Evolutionary conservation across 2,888 invertebrate genomes (phyloP).

Genomic region (Tridacna gigas): DNA sequence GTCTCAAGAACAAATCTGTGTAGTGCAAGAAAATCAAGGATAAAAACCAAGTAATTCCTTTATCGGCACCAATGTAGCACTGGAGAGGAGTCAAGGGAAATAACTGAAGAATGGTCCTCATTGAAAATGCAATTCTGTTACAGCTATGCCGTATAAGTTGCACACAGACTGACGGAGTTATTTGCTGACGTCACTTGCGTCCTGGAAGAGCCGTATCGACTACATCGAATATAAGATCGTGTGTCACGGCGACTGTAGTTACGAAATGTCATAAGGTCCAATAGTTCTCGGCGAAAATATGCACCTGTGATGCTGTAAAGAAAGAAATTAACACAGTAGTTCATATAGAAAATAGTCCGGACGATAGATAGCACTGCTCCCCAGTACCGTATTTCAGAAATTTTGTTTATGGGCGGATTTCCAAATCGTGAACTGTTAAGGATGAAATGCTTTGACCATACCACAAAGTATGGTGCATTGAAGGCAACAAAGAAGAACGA

Average conservation of each 20-base stretch:
- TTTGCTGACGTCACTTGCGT: slow-evolving; percentile 14
- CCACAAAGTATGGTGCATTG: slow-evolving; percentile 81
- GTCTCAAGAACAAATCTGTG: no score
- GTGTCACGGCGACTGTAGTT: background rate
- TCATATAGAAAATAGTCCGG: slow-evolving; percentile 79
- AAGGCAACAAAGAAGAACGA: slow-evolving; percentile 81
- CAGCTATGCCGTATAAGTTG: slow-evolving; percentile 17
- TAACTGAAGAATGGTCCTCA: no score
- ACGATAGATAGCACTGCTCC: slow-evolving; percentile 69
- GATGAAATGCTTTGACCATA: slow-evolving; percentile 73
- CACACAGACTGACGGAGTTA: slow-evolving; percentile 16
- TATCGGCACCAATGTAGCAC: no score
- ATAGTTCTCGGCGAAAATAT: slow-evolving; percentile 78
- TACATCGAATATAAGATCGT: slow-evolving; percentile 21
- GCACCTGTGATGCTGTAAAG: slow-evolving; percentile 81
- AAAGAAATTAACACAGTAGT: slow-evolving; percentile 82
- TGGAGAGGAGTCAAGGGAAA: no score
- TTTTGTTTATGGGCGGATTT: background rate
- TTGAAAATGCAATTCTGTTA: no score
- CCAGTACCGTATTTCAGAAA: slow-evolving; percentile 51
- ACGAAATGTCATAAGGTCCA: slow-evolving; percentile 68
- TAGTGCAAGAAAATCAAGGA: no score
- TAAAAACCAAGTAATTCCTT: no score
- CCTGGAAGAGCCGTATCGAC: slow-evolving; percentile 12
- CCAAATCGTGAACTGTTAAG: slow-evolving; percentile 17